Evolutionary conservation across 2,113 vertebrate species (phyloP), one percentile per base, ranked within the genome.

Genomic region (Eulacestoma nigropectus): DNA sequence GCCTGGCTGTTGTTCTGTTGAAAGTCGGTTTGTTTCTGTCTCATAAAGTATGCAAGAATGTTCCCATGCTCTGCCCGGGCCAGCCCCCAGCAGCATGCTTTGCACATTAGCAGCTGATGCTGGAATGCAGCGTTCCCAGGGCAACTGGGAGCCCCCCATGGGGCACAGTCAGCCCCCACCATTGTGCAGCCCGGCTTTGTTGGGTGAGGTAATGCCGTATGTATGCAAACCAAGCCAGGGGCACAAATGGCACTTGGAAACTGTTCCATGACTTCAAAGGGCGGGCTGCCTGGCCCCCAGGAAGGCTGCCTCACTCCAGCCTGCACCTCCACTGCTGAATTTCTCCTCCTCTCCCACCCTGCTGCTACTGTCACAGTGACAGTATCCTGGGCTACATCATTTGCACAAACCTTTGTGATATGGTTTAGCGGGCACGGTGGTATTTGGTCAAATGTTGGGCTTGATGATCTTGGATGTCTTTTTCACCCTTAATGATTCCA

Each of bases 181-280:
- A 96, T 97, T 98, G 97, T 98, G 92, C 30, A 39, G 35, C 50
- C 32, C 84, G 32, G 96, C 96, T 97, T 95, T 97, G 96, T 94
- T 69, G 94, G 95, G 82, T 98, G 97, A 98, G 97, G 97, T 98
- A 97, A 98, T 97, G 97, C 92, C 72, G 21, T 96, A 27, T 97
- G 97, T 96, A 95, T 97, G 97, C 96, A 97, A 98, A 97, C 95
- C 86, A 87, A 96, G 93, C 63, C 60, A 84, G 87, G 64, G 87
- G 50, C 95, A 96, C 91, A 93, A 97, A 97, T 47, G 80, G 87
- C 91, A 87, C 94, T 96, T 97, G 93, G 94, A 97, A 96, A 96
- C 96, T 94, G 87, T 97, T 93, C 95, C 85, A 72, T 49, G 87
- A 96, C 97, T 97, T 96, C 94, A 95, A 96, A 96, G 41, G 59